These are phyloP conservation scores for Xiphydria camelus DNA, from an alignment of 2,888 invertebrate genomes.

Conservation along the genomic window DNA sequence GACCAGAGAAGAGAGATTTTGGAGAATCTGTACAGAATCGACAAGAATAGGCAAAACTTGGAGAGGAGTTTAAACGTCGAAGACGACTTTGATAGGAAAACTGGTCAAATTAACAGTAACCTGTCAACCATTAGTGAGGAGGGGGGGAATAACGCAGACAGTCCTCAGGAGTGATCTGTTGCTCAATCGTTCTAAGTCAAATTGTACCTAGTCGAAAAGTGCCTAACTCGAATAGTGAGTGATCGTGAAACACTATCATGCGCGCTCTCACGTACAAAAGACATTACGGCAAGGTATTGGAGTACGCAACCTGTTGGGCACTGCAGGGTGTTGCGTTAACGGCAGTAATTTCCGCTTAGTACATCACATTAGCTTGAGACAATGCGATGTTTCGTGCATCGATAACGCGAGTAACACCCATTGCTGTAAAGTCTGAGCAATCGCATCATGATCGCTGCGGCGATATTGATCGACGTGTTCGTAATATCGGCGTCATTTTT, in stretches of 20 bases:
- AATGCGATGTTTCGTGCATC: too few relatives aligned
- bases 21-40: conserved; percentile 33
- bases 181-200: conserved; percentile 24
- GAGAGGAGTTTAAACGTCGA: conserved; percentile 29
- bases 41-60: conserved; percentile 34
- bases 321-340: background rate
- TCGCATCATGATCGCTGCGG: background rate
- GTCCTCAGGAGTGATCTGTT: conserved; percentile 34
- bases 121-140: conserved; percentile 47
- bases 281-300: background rate
- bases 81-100: conserved; percentile 19
- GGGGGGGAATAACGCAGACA: conserved; percentile 33
- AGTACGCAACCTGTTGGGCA: background rate
- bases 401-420: background rate
- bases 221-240: conserved; percentile 8
- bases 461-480: too few relatives aligned
- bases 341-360: too few relatives aligned
- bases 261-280: background rate
- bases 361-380: too few relatives aligned
- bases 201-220: conserved; percentile 30
- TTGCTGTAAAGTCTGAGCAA: background rate
- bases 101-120: conserved; percentile 29
- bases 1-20: conserved; percentile 28
- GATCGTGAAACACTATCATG: background rate
- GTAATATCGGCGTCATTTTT: too few relatives aligned